phyloP scores from a whole-genome alignment of 2,113 vertebrate species.

The Alligator sinensis region DNA sequence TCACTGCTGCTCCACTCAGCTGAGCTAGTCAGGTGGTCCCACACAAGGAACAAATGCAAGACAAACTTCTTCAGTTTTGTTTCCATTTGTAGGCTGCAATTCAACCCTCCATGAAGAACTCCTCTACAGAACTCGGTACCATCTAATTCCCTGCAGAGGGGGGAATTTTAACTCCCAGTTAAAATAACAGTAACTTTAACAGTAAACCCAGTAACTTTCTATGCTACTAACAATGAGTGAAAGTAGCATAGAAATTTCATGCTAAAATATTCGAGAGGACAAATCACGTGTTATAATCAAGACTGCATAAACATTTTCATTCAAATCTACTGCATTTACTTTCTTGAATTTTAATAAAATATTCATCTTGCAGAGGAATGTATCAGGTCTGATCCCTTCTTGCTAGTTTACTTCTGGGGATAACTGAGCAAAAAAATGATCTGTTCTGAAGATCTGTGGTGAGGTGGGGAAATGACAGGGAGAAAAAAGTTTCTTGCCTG shows the following conservation, averaged over 20 bases:
- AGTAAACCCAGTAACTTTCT: not conserved
- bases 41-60: not conserved
- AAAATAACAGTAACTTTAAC: not conserved
- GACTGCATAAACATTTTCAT: not conserved
- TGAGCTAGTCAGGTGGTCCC: not conserved
- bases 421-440: not conserved
- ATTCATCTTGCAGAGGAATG: not conserved
- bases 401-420: not conserved
- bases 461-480: not conserved
- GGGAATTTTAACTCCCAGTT: not conserved
- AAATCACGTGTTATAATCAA: not conserved
- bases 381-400: not conserved
- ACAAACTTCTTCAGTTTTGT: not conserved
- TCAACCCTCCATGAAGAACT: not conserved
- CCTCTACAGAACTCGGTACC: not conserved
- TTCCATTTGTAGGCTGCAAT: not conserved
- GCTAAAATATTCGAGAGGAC: too few species aligned
- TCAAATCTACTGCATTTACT: not conserved
- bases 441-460: not conserved
- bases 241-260: not conserved
- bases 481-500: not conserved
- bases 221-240: not conserved
- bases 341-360: not conserved
- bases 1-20: constrained; percentile 70
- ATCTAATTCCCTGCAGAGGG: not conserved